Evolutionary conservation across 2,888 invertebrate species (phyloP).

Genomic region (Campoletis raptor): DNA sequence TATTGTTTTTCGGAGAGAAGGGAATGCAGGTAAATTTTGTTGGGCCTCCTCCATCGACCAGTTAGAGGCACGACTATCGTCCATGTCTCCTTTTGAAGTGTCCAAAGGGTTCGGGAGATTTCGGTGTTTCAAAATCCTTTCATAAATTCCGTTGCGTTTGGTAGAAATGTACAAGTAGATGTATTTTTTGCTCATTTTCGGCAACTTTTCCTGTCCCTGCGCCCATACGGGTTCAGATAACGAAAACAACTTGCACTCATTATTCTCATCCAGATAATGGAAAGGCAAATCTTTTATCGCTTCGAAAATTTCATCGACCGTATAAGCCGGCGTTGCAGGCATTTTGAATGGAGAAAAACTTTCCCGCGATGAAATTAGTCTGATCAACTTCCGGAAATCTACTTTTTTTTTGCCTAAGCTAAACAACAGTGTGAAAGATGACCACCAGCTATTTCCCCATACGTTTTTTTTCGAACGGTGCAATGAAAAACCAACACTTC

Average conservation of each 20-base stretch:
- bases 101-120: background rate
- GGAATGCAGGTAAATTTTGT: background rate
- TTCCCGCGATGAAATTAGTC: background rate
- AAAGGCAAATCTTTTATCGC: slow-evolving; percentile 16
- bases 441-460: too few species aligned
- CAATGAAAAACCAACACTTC: too few species aligned
- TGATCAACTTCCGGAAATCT: too few species aligned
- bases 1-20: background rate
- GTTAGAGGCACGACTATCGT: background rate
- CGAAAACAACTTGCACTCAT: background rate
- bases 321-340: background rate
- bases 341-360: background rate
- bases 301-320: background rate
- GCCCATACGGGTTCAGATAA: background rate
- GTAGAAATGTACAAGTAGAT: background rate
- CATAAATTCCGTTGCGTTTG: background rate
- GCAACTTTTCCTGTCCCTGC: background rate
- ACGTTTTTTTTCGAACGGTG: too few species aligned
- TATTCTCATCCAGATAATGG: background rate
- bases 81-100: background rate
- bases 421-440: too few species aligned
- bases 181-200: background rate
- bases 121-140: background rate
- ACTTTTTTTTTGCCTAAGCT: too few species aligned
- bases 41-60: background rate